Base-by-base conservation (phyloP, 2,888 invertebrate species). In the Diploptera punctata region DNA sequence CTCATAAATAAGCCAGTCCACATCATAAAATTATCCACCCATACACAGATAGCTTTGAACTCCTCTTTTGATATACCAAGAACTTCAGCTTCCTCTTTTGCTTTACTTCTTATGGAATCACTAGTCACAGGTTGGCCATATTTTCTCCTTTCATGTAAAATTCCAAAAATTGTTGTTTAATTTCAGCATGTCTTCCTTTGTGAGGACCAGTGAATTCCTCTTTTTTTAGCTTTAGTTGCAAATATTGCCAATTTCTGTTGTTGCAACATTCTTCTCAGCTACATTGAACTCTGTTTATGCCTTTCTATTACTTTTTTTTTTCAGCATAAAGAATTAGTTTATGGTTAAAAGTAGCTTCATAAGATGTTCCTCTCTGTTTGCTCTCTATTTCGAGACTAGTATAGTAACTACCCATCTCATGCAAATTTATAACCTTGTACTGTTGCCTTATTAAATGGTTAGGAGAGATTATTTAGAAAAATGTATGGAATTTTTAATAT, bases 251-350 rank as follows among this genome's bases (percentile, higher is more conserved):
- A n/a, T n/a, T n/a, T n/a, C n/a, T n/a, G n/a, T n/a, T n/a, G n/a
- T n/a, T n/a, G n/a, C n/a, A n/a, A n/a, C n/a, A n/a, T 47, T 47
- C 9, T n/a, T 47, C 47, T 47, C 47, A 47, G 47, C n/a, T 47
- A 47, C 47, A 47, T 47, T 47, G 18, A 47, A 54, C 24, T 19
- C 19, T 54, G 7, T 54, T 54, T 24, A 19, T 54, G 54, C 54
- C 54, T 54, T 54, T 54, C 54, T 21, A 21, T 54, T 54, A 54
- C 54, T 24, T 21, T 54, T 54, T 54, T 54, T n/a, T n/a, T n/a
- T n/a, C n/a, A n/a, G n/a, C n/a, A n/a, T n/a, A n/a, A n/a, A n/a
- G n/a, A n/a, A n/a, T n/a, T n/a, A n/a, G n/a, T n/a, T n/a, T n/a
- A n/a, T n/a, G n/a, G n/a, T n/a, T n/a, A n/a, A n/a, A n/a, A n/a